phyloP scores from a whole-genome alignment of 2,113 vertebrate species.

The Lynx canadensis region DNA sequence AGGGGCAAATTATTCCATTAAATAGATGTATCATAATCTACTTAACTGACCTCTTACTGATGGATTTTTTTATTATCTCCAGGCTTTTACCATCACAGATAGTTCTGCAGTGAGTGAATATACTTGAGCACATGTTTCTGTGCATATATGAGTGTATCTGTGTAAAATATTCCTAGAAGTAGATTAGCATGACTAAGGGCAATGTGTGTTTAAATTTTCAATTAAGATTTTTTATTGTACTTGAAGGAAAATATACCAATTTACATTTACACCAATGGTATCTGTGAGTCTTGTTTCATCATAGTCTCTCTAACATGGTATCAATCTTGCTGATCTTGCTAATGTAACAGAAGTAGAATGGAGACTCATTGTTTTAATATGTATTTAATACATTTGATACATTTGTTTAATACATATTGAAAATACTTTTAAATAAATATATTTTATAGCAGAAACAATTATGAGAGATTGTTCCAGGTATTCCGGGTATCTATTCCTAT shows the following conservation, averaged over 20 bases:
- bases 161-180: not conserved
- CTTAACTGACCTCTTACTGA: not conserved
- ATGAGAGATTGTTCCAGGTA: not conserved
- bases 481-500: not conserved
- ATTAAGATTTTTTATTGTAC: not conserved
- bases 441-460: not conserved
- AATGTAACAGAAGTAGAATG: not conserved
- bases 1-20: not conserved
- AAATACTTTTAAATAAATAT: not conserved
- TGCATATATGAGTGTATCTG: not conserved
- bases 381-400: not conserved
- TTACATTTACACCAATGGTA: not conserved
- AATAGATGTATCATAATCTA: not conserved
- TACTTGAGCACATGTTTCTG: not conserved
- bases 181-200: not conserved
- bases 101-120: not conserved
- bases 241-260: not conserved
- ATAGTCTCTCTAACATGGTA: not conserved
- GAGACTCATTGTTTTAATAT: not conserved
- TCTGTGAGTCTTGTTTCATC: not conserved
- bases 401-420: not conserved
- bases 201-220: not conserved
- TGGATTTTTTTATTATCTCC: not conserved
- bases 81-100: not conserved
- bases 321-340: not conserved